These are phyloP conservation scores for Pherbina coryleti DNA, from an alignment of 2,888 invertebrate species.

Conservation along the genomic window DNA sequence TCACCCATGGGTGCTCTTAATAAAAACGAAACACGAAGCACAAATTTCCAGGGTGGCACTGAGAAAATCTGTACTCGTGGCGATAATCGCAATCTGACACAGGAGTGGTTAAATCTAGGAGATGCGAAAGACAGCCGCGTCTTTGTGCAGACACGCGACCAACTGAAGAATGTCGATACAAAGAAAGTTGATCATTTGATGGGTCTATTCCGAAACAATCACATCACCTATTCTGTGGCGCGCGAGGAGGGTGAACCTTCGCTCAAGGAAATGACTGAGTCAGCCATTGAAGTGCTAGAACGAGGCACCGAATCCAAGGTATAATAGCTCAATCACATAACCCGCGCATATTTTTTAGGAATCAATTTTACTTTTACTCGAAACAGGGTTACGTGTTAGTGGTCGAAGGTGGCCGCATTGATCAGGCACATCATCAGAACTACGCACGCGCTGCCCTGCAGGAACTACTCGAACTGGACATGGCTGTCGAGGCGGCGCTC, in stretches of 20 bases:
- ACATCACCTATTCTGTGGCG: conserved; percentile 73
- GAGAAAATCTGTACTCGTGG: conserved; percentile 69
- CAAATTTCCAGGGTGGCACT: conserved; percentile 59
- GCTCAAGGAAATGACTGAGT: conserved; percentile 73
- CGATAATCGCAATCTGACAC: conserved; percentile 73
- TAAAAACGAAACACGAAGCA: conserved; percentile 48
- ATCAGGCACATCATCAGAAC: conserved; percentile 77
- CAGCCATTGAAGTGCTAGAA: conserved; percentile 71
- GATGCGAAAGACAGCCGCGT: conserved; percentile 61
- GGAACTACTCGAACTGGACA: conserved; percentile 76
- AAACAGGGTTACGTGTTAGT: conserved; percentile 72
- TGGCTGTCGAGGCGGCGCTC: conserved; percentile 74
- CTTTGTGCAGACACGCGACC: conserved; percentile 67
- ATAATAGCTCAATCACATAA: neutral
- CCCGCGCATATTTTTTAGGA: neutral
- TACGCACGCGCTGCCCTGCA: conserved; percentile 74
- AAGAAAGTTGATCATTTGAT: conserved; percentile 70
- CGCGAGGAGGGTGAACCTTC: conserved; percentile 71
- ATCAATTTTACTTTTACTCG: conserved; percentile 42
- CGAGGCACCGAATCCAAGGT: conserved; percentile 56
- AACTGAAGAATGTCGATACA: conserved; percentile 68
- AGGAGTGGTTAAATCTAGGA: conserved; percentile 71
- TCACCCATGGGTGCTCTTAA: conserved; percentile 69
- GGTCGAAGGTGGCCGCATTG: conserved; percentile 76
- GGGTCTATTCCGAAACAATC: conserved; percentile 73